These are phyloP conservation scores for Melieria crassipennis DNA, from an alignment of 2,888 invertebrate species.

Conservation along the genomic window DNA sequence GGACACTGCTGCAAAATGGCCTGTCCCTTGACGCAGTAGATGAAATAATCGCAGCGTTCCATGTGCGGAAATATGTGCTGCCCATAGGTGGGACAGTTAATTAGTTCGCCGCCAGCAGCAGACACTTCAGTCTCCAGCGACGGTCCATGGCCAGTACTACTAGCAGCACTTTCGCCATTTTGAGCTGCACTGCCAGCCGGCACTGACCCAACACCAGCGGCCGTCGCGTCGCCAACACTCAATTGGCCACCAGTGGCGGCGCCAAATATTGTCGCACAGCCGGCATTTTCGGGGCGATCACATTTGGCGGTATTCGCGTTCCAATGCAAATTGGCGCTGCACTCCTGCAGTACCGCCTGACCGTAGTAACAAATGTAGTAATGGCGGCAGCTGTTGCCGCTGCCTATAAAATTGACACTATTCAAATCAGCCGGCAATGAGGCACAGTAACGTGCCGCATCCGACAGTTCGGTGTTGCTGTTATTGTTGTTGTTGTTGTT, in stretches of 20 bases:
- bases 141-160: slow-evolving; percentile 6
- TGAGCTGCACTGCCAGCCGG: background rate
- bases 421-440: slow-evolving; percentile 44
- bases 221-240: background rate
- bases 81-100: slow-evolving; percentile 56
- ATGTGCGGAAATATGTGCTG: slow-evolving; percentile 62
- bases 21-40: slow-evolving; percentile 62
- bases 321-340: slow-evolving; percentile 60
- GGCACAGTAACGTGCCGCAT: slow-evolving; percentile 49
- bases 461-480: slow-evolving; percentile 41
- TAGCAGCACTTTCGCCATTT: slow-evolving; percentile 7
- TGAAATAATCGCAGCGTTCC: slow-evolving; percentile 60
- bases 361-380: slow-evolving; percentile 64
- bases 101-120: slow-evolving; percentile 38
- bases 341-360: slow-evolving; percentile 57
- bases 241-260: background rate
- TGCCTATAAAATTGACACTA: slow-evolving; percentile 55
- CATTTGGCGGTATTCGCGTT: slow-evolving; percentile 58
- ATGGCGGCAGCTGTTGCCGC: slow-evolving; percentile 54
- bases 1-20: slow-evolving; percentile 62
- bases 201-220: background rate
- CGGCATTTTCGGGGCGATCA: slow-evolving; percentile 57
- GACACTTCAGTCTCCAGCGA: background rate
- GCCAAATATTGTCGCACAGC: slow-evolving; percentile 45
- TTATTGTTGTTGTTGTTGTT: background rate